Conservation (phyloP, 2,797 vertebrate species). For the Triplophysa bombifrons region DNA sequence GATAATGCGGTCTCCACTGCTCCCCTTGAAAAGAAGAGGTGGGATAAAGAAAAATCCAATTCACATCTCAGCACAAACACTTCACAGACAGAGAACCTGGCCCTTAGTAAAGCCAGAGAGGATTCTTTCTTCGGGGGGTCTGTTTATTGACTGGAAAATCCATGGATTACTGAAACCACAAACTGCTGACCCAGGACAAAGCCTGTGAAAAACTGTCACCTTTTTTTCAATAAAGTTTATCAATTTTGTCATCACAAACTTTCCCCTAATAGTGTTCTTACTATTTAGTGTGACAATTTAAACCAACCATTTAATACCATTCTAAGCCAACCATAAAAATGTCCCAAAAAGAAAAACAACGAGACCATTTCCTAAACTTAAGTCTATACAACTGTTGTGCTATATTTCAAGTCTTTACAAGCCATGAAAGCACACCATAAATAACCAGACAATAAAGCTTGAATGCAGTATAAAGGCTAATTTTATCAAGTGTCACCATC, state of each 20-base stretch:
- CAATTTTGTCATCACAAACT: neutral
- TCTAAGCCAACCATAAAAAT: no score
- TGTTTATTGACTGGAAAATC: slow-evolving; percentile 76
- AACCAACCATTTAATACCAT: no score
- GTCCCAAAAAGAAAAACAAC: neutral
- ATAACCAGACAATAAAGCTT: neutral
- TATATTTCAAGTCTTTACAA: neutral
- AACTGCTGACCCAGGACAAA: slow-evolving; percentile 68
- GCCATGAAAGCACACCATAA: neutral
- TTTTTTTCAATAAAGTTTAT: neutral
- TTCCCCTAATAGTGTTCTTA: neutral
- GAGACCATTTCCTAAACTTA: no score
- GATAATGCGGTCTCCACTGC: slow-evolving; percentile 50
- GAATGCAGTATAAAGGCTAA: no score
- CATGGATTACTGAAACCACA: slow-evolving; percentile 72
- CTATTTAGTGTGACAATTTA: no score
- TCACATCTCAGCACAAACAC: slow-evolving; percentile 46
- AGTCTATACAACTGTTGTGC: neutral
- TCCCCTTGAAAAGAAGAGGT: slow-evolving; percentile 48
- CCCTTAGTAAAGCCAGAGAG: slow-evolving; percentile 43
- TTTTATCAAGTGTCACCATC: no score
- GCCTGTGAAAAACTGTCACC: slow-evolving; percentile 59
- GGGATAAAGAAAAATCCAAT: slow-evolving; percentile 44
- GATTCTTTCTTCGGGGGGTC: slow-evolving; percentile 49
- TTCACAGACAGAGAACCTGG: slow-evolving; percentile 47